phyloP scores from a whole-genome alignment of 2,797 vertebrate genomes.

The Enteromius mattozi region DNA sequence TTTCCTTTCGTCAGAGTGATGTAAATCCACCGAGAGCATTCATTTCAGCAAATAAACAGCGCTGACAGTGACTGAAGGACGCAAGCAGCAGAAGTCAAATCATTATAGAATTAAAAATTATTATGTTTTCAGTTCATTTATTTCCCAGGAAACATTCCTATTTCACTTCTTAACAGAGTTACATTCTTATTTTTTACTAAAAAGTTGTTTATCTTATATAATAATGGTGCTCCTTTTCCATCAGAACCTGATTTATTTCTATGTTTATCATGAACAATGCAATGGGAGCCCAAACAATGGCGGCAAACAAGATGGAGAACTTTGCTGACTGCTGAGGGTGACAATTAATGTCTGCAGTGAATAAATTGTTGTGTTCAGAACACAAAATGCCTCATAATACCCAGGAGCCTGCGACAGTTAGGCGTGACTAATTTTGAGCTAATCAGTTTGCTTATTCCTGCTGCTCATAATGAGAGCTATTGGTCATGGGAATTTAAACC shows the following conservation, averaged over 20 bases:
- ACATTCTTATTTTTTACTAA: neutral
- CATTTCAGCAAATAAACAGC: constrained; percentile 65
- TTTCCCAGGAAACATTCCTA: constrained; percentile 13
- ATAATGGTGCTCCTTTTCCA: neutral
- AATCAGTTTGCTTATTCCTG: constrained; percentile 37
- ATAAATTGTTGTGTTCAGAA: constrained; percentile 13
- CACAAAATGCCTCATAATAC: constrained; percentile 31
- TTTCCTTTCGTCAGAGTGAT: constrained; percentile 19
- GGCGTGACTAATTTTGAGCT: constrained; percentile 11
- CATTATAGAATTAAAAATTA: constrained; percentile 54
- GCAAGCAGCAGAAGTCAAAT: constrained; percentile 64
- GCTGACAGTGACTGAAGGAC: constrained; percentile 67
- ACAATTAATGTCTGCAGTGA: constrained; percentile 20
- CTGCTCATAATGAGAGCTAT: constrained; percentile 39
- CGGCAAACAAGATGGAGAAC: constrained; percentile 2
- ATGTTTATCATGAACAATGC: constrained; percentile 1
- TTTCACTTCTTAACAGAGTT: constrained; percentile 11
- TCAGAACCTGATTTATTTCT: constrained; percentile 1
- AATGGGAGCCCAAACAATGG: neutral
- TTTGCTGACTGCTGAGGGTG: neutral
- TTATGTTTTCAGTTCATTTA: constrained; percentile 54
- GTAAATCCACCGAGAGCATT: constrained; percentile 61
- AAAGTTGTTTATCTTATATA: neutral
- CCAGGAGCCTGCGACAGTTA: constrained; percentile 29
- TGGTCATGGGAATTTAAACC: constrained; percentile 28